Conservation (phyloP, 1,140 invertebrate genomes). For the Pectinophora gossypiella region DNA sequence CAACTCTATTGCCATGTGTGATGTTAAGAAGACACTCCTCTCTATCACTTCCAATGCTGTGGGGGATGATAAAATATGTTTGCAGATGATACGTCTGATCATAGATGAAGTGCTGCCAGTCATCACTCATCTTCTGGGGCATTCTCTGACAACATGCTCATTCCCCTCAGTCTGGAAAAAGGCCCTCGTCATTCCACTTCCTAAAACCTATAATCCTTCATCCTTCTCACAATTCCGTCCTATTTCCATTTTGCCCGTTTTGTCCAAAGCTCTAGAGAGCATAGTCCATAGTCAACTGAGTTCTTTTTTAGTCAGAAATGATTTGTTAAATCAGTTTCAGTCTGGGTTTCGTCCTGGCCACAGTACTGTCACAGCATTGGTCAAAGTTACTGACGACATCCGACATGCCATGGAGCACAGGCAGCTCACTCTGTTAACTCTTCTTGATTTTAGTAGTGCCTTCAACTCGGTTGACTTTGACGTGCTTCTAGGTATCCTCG, state of each 20-base stretch:
- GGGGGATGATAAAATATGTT: not conserved
- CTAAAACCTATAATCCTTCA: not conserved
- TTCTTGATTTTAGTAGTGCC: slow-evolving; percentile 7
- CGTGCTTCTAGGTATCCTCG: not conserved
- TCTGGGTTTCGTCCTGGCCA: not conserved
- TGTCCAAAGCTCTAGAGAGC: slow-evolving; percentile 12
- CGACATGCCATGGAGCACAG: slow-evolving; percentile 5
- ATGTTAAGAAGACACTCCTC: not conserved
- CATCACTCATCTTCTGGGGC: not conserved
- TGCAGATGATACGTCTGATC: not conserved
- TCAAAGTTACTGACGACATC: slow-evolving; percentile 5
- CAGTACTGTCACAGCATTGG: not conserved
- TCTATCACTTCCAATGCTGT: not conserved
- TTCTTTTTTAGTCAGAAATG: not conserved
- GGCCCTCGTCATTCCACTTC: not conserved
- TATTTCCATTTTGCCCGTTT: slow-evolving; percentile 9
- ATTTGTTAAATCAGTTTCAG: not conserved
- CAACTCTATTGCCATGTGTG: not conserved
- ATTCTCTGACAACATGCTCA: not conserved
- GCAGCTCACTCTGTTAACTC: not conserved
- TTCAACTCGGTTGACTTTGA: slow-evolving; percentile 7
- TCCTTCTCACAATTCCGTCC: not conserved
- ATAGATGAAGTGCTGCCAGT: not conserved
- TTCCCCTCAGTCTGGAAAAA: not conserved
- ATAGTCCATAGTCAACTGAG: slow-evolving; percentile 5